A percentile compares a stretch with the other conserved stretches of the same genome.
Evolutionary conservation across 1,140 invertebrate genomes (phyloP).

Genomic region (Steinernema feltiae): DNA sequence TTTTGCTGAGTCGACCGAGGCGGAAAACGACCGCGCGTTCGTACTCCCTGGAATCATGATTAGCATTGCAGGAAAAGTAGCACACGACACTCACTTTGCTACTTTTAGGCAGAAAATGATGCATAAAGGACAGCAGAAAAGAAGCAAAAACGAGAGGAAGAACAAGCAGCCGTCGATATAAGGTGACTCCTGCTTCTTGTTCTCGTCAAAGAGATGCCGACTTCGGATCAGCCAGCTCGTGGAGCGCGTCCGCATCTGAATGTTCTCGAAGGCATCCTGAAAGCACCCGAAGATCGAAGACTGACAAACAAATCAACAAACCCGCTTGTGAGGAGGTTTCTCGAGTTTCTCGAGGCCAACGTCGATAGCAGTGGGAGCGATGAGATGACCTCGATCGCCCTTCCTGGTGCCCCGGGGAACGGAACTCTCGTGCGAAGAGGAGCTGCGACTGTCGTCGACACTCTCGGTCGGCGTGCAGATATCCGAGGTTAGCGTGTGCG

Average conservation of each 20-base stretch:
- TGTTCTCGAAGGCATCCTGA: conserved; percentile 56
- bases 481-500: background rate
- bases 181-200: conserved; percentile 46
- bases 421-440: conserved; percentile 9
- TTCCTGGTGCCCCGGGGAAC: background rate
- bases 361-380: background rate
- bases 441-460: background rate
- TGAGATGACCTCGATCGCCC: background rate
- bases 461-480: background rate
- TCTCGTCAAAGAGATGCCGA: conserved; percentile 53
- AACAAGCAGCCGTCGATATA: conserved; percentile 44
- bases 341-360: background rate
- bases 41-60: conserved; percentile 52
- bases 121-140: conserved; percentile 50
- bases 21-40: conserved; percentile 56
- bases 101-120: conserved; percentile 53
- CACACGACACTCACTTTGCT: conserved; percentile 44
- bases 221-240: conserved; percentile 57
- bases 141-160: conserved; percentile 43
- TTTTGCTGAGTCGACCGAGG: conserved; percentile 48
- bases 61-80: no score
- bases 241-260: conserved; percentile 55
- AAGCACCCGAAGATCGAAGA: conserved; percentile 22
- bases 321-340: background rate
- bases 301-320: background rate